These are phyloP conservation scores for Ceryle rudis DNA, from an alignment of 2,797 vertebrate genomes.

Conservation along the genomic window DNA sequence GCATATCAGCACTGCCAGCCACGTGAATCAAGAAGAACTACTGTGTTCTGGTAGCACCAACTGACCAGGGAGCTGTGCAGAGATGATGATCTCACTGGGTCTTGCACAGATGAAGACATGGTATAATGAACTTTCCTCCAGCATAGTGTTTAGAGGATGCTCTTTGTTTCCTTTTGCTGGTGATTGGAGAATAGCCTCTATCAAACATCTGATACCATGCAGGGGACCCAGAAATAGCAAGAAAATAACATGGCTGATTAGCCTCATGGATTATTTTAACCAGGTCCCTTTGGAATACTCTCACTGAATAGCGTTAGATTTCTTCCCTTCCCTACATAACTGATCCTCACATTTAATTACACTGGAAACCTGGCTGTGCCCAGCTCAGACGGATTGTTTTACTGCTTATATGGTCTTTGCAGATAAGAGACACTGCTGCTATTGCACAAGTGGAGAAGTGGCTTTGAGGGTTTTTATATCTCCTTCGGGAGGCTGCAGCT, in stretches of 20 bases:
- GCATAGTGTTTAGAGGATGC: rapidly evolving
- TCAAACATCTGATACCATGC: neutral
- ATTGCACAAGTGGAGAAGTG: neutral
- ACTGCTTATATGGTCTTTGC: neutral
- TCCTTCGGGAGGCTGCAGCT: neutral
- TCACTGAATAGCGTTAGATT: neutral
- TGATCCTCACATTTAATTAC: conserved; percentile 39
- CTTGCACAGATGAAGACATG: neutral
- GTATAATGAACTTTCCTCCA: neutral
- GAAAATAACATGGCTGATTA: conserved; percentile 46
- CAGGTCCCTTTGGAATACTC: conserved; percentile 6
- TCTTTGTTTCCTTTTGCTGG: neutral
- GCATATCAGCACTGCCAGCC: neutral
- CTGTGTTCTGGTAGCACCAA: neutral
- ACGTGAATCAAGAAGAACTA: neutral
- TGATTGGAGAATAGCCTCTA: neutral
- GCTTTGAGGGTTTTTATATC: neutral
- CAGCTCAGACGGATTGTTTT: neutral
- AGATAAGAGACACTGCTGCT: neutral
- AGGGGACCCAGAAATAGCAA: conserved; percentile 18
- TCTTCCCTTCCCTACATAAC: conserved; percentile 6
- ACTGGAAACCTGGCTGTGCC: neutral
- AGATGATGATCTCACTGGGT: neutral
- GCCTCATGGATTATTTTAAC: neutral
- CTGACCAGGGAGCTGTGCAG: neutral